Percentiles rank a stretch among this genome's conserved stretches.
Conservation (phyloP, 2,797 vertebrate genomes). For the Lacerta bilineata region DNA sequence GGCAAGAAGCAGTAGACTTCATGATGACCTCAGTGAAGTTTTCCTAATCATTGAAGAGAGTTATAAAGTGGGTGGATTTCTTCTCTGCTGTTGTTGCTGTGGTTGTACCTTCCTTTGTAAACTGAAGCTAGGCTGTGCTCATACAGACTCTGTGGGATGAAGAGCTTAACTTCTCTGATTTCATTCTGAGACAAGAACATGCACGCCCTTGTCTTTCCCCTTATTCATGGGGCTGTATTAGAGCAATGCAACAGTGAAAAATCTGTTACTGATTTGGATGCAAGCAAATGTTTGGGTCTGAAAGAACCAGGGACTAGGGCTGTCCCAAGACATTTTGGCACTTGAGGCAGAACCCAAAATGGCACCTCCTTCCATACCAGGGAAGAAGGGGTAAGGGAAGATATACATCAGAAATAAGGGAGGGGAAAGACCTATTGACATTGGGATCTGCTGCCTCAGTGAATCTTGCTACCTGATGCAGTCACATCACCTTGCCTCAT, state of each 20-base stretch:
- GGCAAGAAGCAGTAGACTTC: fast-evolving
- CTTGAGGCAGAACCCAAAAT: no score
- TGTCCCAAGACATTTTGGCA: no score
- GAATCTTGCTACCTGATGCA: no score
- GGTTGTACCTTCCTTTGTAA: neutral
- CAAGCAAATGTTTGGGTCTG: neutral
- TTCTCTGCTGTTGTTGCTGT: fast-evolving
- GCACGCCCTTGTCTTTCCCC: neutral
- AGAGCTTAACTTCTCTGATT: neutral
- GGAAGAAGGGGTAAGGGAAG: no score
- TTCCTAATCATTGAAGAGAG: neutral
- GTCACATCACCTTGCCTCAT: no score
- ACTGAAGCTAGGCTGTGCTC: neutral
- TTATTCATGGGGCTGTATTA: neutral
- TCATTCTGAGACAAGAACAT: neutral
- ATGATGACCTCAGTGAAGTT: neutral
- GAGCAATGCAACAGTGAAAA: neutral
- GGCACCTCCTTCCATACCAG: no score
- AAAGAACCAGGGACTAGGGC: neutral
- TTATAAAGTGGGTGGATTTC: neutral
- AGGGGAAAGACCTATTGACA: no score
- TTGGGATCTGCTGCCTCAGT: no score
- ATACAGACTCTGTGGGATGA: neutral
- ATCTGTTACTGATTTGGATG: neutral
- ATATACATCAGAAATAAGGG: no score